phyloP scores from a whole-genome alignment of 1,140 invertebrate genomes.

The Aethina tumida region DNA sequence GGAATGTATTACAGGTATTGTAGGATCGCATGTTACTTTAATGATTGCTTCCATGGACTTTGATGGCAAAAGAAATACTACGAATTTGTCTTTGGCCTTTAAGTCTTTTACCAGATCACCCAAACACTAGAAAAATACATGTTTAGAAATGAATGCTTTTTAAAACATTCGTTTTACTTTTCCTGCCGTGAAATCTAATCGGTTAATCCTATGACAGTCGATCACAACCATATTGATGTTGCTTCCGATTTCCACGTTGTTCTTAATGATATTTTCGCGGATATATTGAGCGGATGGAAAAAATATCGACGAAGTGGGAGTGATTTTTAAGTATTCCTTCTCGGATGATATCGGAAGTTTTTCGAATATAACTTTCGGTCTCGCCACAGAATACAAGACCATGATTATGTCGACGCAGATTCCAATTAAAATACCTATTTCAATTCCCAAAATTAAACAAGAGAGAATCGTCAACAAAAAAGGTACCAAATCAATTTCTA shows the following conservation, averaged over 20 bases:
- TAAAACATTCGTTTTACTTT: too few relatives aligned
- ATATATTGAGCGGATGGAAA: constrained; percentile 55
- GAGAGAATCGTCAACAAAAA: constrained; percentile 60
- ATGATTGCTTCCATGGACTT: too few relatives aligned
- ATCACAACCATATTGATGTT: constrained; percentile 37
- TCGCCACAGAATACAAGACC: constrained; percentile 68
- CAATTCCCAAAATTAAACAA: constrained; percentile 64
- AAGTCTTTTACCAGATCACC: constrained; percentile 21
- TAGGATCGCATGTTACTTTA: too few relatives aligned
- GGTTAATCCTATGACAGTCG: constrained; percentile 43
- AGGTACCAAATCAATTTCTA: constrained; percentile 69
- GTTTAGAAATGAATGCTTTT: too few relatives aligned
- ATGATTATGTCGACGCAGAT: constrained; percentile 66
- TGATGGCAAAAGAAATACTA: too few relatives aligned
- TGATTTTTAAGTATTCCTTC: constrained; percentile 41
- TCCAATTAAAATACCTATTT: constrained; percentile 78
- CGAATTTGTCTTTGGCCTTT: constrained; percentile 16
- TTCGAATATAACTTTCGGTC: constrained; percentile 55
- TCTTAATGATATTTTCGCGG: constrained; percentile 43
- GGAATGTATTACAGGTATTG: too few relatives aligned
- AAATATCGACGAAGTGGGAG: constrained; percentile 45
- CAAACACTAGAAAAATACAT: too few relatives aligned
- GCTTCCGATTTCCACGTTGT: constrained; percentile 25
- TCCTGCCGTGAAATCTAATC: constrained; percentile 46
- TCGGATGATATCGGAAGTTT: constrained; percentile 22